These are phyloP conservation scores for Adelognathus sp. DNA, from an alignment of 2,888 invertebrate genomes.

Conservation along the genomic window DNA sequence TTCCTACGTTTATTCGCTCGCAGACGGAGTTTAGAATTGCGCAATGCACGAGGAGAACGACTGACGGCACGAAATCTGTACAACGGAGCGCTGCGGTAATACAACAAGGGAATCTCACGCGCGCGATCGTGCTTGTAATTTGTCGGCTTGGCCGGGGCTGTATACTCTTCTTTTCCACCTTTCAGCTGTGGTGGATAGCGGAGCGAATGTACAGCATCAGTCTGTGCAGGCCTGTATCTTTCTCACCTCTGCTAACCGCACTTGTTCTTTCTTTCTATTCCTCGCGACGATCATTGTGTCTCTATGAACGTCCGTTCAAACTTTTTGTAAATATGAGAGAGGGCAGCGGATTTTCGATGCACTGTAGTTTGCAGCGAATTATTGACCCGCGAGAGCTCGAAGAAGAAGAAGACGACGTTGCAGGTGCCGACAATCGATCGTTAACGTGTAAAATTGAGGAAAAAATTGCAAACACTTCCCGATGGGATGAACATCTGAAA, in stretches of 20 bases:
- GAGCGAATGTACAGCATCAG: slow-evolving; percentile 43
- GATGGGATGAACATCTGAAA: too few relatives aligned
- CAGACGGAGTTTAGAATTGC: slow-evolving; percentile 63
- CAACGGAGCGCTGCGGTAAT: slow-evolving; percentile 40
- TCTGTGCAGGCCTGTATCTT: slow-evolving; percentile 34
- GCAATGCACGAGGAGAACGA: slow-evolving; percentile 49
- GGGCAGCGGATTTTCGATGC: slow-evolving; percentile 11
- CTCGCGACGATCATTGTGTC: slow-evolving; percentile 52
- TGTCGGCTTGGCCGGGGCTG: slow-evolving; percentile 62
- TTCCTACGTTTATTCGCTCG: slow-evolving; percentile 58
- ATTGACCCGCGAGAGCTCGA: slow-evolving; percentile 18
- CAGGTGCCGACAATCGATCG: slow-evolving; percentile 53
- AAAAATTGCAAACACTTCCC: too few relatives aligned
- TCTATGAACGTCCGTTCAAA: slow-evolving; percentile 32
- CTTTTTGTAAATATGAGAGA: slow-evolving; percentile 23
- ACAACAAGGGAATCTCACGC: slow-evolving; percentile 53
- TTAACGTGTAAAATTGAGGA: too few relatives aligned
- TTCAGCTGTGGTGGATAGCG: slow-evolving; percentile 16
- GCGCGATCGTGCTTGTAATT: slow-evolving; percentile 63
- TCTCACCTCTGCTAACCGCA: slow-evolving; percentile 41
- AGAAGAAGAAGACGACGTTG: slow-evolving; percentile 15
- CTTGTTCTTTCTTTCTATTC: slow-evolving; percentile 17
- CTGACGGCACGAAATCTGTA: not conserved
- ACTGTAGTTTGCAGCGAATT: not conserved
- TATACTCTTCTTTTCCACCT: slow-evolving; percentile 56